phyloP scores from a whole-genome alignment of 1,140 invertebrate genomes.

The Drosophila kepulauana region DNA sequence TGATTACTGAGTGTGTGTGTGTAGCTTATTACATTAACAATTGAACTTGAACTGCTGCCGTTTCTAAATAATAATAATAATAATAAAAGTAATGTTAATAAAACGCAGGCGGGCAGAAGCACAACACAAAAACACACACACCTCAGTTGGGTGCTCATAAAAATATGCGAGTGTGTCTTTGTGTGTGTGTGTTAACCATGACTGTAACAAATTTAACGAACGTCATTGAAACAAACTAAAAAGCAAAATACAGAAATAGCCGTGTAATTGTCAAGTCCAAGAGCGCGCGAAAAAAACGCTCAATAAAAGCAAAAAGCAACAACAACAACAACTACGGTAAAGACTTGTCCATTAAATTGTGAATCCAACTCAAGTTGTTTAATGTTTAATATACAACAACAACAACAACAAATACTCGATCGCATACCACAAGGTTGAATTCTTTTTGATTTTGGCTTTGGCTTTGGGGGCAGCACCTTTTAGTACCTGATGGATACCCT shows the following conservation, averaged over 20 bases:
- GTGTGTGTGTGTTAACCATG: constrained; percentile 71
- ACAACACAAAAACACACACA: constrained; percentile 42
- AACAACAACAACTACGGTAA: constrained; percentile 32
- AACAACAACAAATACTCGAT: constrained; percentile 42
- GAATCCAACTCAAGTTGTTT: constrained; percentile 54
- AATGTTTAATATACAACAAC: constrained; percentile 40
- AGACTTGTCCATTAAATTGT: constrained; percentile 70
- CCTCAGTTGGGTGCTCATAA: constrained; percentile 4
- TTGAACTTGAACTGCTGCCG: constrained; percentile 82
- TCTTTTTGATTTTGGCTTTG: constrained; percentile 18
- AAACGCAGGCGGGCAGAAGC: constrained; percentile 44
- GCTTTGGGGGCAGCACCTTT: constrained; percentile 28
- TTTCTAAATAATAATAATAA: constrained; percentile 54
- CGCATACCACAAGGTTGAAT: constrained; percentile 75
- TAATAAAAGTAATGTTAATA: constrained; percentile 54
- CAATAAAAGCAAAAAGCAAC: constrained; percentile 68
- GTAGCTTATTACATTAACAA: constrained; percentile 76
- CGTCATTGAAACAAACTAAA: constrained; percentile 74
- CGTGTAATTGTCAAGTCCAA: constrained; percentile 83
- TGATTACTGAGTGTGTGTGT: constrained; percentile 28
- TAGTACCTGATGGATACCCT: constrained; percentile 1
- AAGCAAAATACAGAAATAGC: constrained; percentile 52
- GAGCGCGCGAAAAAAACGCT: constrained; percentile 76
- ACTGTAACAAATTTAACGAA: constrained; percentile 83
- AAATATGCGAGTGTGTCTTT: constrained; percentile 20